phyloP scores from a whole-genome alignment of 30 jellyfish, hydroid and myxozoan genomes.

The Aurelia aurita region DNA sequence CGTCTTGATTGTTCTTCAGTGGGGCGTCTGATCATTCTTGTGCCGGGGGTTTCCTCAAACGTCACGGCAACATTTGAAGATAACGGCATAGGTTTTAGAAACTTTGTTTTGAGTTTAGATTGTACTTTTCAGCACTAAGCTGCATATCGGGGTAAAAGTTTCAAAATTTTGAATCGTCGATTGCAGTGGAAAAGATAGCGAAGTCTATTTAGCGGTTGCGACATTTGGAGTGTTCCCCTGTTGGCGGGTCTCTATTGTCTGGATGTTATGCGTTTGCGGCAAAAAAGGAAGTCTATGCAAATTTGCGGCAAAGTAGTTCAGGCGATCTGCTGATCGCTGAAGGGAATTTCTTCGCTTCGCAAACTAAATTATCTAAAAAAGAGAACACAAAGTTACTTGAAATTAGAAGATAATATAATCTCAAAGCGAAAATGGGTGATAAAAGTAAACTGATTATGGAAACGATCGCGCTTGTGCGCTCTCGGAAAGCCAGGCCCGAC shows the following conservation, averaged over 20 bases:
- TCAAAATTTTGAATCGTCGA: not conserved
- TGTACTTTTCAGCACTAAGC: too few species aligned
- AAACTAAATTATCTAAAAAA: not conserved
- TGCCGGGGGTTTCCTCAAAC: slow-evolving; percentile 36
- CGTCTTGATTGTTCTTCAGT: slow-evolving; percentile 60
- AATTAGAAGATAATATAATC: not conserved
- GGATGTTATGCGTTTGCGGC: slow-evolving; percentile 80
- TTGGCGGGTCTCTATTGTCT: slow-evolving; percentile 32
- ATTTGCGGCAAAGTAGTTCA: slow-evolving; percentile 56
- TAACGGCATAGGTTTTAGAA: not conserved
- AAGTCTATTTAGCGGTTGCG: not conserved
- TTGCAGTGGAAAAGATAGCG: not conserved
- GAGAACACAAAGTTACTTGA: not conserved
- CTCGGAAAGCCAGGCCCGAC: slow-evolving; percentile 90
- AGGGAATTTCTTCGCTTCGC: not conserved
- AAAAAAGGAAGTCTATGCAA: slow-evolving; percentile 70
- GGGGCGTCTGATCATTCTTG: slow-evolving; percentile 33
- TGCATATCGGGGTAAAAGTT: not conserved
- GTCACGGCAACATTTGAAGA: slow-evolving; percentile 25
- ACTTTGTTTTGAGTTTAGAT: not conserved
- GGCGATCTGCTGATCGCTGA: slow-evolving; percentile 2
- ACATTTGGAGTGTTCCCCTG: slow-evolving; percentile 21
- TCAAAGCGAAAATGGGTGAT: slow-evolving; percentile 36
- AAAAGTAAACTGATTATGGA: slow-evolving; percentile 62
- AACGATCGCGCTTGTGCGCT: slow-evolving; percentile 80